Conservation (phyloP, 2,797 vertebrate genomes). For the Phataginus tetradactyla region DNA sequence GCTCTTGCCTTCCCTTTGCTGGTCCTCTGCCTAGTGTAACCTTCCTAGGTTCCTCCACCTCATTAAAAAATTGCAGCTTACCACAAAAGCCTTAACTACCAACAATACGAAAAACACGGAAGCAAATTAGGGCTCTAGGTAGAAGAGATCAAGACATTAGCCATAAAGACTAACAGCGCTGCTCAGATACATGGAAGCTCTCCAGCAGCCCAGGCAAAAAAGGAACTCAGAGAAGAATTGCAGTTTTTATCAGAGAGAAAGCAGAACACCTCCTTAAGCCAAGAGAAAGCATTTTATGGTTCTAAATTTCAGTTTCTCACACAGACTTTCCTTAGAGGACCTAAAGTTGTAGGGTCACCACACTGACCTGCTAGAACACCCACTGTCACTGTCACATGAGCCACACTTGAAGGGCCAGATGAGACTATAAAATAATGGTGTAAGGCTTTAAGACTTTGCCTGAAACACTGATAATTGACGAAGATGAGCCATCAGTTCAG, state of each 20-base stretch:
- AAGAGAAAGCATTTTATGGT: neutral
- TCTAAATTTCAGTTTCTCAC: slow-evolving; percentile 11
- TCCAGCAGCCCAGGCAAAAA: slow-evolving; percentile 3
- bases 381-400: neutral
- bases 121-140: neutral
- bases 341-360: neutral
- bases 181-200: neutral
- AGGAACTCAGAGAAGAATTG: neutral
- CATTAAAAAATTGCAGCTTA: neutral
- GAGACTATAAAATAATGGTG: neutral
- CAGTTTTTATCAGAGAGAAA: slow-evolving; percentile 12
- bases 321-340: neutral
- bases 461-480: neutral
- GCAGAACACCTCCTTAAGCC: neutral
- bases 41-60: neutral
- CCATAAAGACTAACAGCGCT: neutral
- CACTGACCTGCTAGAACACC: neutral
- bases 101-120: neutral
- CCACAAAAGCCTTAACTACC: neutral
- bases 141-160: neutral
- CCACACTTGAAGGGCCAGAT: neutral
- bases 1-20: neutral
- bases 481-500: neutral
- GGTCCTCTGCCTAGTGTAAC: neutral
- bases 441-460: neutral